phyloP scores from a whole-genome alignment of 2,113 vertebrate species.

The Bubo scandiacus region DNA sequence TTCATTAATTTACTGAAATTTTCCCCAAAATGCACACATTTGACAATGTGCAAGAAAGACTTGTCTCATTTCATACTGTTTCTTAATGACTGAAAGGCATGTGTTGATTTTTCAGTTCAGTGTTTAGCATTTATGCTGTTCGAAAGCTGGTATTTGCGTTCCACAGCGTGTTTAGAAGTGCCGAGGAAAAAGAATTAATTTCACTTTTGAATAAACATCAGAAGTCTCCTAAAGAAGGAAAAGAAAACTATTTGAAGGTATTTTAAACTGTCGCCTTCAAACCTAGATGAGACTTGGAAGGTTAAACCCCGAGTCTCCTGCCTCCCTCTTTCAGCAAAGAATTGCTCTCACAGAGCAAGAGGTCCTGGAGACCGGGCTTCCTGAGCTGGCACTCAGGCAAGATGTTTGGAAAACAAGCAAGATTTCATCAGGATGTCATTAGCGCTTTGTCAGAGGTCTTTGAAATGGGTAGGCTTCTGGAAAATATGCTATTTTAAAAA shows the following conservation, averaged over 20 bases:
- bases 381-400: background rate
- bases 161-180: background rate
- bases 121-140: background rate
- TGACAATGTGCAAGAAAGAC: background rate
- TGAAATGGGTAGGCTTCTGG: background rate
- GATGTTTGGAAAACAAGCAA: background rate
- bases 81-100: background rate
- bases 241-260: background rate
- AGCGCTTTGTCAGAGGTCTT: background rate
- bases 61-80: background rate
- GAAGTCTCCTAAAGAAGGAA: background rate
- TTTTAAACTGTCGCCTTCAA: background rate
- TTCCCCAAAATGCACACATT: background rate
- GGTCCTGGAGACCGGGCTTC: background rate
- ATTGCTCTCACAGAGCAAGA: background rate
- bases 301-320: background rate
- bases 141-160: background rate
- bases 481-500: background rate
- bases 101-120: background rate
- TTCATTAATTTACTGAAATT: slow-evolving; percentile 42
- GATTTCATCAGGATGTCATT: background rate
- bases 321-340: background rate
- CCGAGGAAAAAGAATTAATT: background rate
- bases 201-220: slow-evolving; percentile 7
- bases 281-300: background rate